Base-by-base conservation (phyloP, 2,888 invertebrate genomes). In the Eristalinus aeneus region DNA sequence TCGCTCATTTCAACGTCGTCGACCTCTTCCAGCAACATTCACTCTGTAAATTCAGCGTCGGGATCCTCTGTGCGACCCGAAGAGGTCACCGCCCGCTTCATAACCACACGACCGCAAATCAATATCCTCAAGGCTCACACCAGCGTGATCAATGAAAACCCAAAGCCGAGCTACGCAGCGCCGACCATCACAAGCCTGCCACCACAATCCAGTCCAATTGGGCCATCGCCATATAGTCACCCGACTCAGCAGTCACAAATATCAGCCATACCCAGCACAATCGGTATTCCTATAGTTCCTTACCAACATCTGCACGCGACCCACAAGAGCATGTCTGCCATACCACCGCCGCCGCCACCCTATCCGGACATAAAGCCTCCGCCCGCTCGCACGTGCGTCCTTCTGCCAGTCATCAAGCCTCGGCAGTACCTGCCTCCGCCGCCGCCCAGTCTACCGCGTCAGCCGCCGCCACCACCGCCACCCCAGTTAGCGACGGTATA, bases 91-190 rank as follows among this genome's bases (percentile, higher is more conserved):
- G 96, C 96, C 0, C 93, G 96, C 87, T 96, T 96, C 88, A 96
- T 97, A 39, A 96, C 96, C 32, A 95, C 96, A 0, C 94, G 96
- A 85, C 95, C 96, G 0, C 96, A 96, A 92, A 96, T 96, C 74
- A 96, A 95, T 90, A 95, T 96, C 85, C 93, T 96, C 23, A 96
- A 96, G 89, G 96, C 96, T 10, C 96, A 96, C 90, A 95, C 96
- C 0, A 95, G 95, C 74, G 94, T 95, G 84, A 95, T 96, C 5
- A 94, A 94, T 88, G 93, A 94, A 6, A 94, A 94, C 73, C 94
- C 95, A 64, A 94, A 95, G 73, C 94, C 94, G 22, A 94, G 94
- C 89, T 94, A 93, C 90, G 94, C 94, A 1, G 93, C 93, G 12
- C 93, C 94, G 10, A 92, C 93, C 23, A 82, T 87, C 63, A 87